Evolutionary conservation across 2,888 invertebrate genomes (phyloP), one percentile per base, ranked within the genome.

Genomic region (Dugesia japonica): DNA sequence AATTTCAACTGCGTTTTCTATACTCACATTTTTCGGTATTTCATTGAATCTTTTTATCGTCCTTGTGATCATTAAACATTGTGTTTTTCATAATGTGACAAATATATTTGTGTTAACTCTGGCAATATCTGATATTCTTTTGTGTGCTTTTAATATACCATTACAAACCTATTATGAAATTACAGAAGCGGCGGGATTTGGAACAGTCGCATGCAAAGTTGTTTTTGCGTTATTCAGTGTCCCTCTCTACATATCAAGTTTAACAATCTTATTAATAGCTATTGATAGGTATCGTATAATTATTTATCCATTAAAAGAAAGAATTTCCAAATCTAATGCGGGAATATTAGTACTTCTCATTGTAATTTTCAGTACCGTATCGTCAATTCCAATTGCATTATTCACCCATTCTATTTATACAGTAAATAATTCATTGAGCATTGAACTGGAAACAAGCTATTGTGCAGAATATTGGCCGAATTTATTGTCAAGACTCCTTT

Each of bases 271-370:
- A 13, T 74, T 77, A 26, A 78, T 78, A 23, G 78, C 78, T 1
- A 26, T 78, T 13, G 78, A 78, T 27, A 73, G 78, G 1, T 77
- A 78, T 71, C 78, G 78, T 0, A 78, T 78, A 28, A 78, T 78
- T 28, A 38, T 77, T 26, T 71, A 78, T 42, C 78, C 78, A 17
- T 38, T 78, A 27, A 26, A 27, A 26, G 42, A 31, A 9, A n/a
- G 78, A 26, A 78, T 78, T 27, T 74, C 73, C 1, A 7, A 33
- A 20, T 17, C 4, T 9, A 38, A 33, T 71, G 78, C 78, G 0
- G n/a, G 23, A 26, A 15, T 38, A 1, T 73, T 78, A 13, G 27
- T 78, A 0, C 23, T 73, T 27, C 23, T 42, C 42, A 78, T 71
- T 20, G 17, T 78, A 1, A 26, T 73, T 23, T n/a, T 78, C 26